Evolutionary conservation across 1,140 invertebrate genomes (phyloP), one percentile per base, ranked within the genome.

Genomic region (Lethrus apterus): DNA sequence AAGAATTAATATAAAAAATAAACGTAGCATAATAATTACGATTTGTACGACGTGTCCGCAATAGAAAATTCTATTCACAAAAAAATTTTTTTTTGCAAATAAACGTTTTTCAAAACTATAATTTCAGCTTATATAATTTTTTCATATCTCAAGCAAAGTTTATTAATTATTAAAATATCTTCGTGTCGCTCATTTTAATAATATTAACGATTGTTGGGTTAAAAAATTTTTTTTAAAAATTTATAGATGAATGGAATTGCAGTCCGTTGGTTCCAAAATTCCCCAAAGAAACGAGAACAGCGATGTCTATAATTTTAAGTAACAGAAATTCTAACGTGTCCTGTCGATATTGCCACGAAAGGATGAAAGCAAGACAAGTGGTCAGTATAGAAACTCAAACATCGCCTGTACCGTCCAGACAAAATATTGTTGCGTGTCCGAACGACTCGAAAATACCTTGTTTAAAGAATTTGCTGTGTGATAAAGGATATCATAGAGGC

Each of bases 241-340:
- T n/a, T n/a, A n/a, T n/a, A n/a, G n/a, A n/a, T n/a, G n/a, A n/a
- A n/a, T n/a, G n/a, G n/a, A n/a, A n/a, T n/a, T n/a, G n/a, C n/a
- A n/a, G n/a, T 21, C n/a, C 17, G 13, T 23, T n/a, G 20, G 4
- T 38, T 11, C 40, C 40, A 15, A 42, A 29, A 30, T 42, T 42
- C 29, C 40, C 40, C 11, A 42, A 15, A 29, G 40, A 42, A 29
- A 42, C 40, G 4, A 29, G 40, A 42, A 42, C 21, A 2, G 40
- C 40, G 19, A 42, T 42, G 40, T 42, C 40, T 1, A 42, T 42
- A n/a, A 42, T 42, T n/a, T 17, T 42, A 29, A 42, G 24, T 10
- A 42, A 42, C 13, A 24, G 29, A 29, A 42, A 42, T 9, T 26
- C 21, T n/a, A 42, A 21, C 24, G 24, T 38, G n/a, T 38, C 35